Evolutionary conservation across 2,797 vertebrate genomes (phyloP).

Genomic region (Chelon auratus): DNA sequence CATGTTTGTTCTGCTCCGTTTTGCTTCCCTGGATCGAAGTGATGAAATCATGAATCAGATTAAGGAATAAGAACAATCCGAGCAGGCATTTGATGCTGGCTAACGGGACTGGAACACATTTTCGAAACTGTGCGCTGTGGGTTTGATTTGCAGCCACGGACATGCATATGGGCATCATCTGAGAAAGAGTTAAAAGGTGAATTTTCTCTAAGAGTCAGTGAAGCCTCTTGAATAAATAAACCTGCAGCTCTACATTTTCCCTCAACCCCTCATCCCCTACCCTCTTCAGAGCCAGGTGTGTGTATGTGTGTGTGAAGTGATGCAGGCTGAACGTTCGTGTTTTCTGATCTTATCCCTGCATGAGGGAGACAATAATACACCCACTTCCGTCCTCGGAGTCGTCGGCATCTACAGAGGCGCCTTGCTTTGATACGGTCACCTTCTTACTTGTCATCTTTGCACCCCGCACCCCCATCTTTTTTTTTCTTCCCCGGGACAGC

Average conservation of each 20-base stretch:
- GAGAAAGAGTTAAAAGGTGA: background rate
- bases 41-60: background rate
- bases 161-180: background rate
- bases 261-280: no score
- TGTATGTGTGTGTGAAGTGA: constrained; percentile 23
- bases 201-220: background rate
- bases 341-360: constrained; percentile 67
- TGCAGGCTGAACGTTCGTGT: constrained; percentile 28
- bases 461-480: constrained; percentile 1
- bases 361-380: constrained; percentile 54
- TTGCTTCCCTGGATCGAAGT: background rate
- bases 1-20: background rate
- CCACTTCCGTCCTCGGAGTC: constrained; percentile 44
- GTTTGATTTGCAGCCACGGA: no score
- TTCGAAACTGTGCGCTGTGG: background rate
- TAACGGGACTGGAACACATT: background rate
- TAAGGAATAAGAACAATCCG: background rate
- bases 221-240: background rate
- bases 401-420: constrained; percentile 41
- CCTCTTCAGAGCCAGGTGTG: constrained; percentile 49
- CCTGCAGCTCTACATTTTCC: background rate
- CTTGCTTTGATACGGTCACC: constrained; percentile 65
- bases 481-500: constrained; percentile 64
- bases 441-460: constrained; percentile 41
- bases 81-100: background rate